Evolutionary conservation across 2,113 vertebrate genomes (phyloP).

Genomic region (Zapornia atra): DNA sequence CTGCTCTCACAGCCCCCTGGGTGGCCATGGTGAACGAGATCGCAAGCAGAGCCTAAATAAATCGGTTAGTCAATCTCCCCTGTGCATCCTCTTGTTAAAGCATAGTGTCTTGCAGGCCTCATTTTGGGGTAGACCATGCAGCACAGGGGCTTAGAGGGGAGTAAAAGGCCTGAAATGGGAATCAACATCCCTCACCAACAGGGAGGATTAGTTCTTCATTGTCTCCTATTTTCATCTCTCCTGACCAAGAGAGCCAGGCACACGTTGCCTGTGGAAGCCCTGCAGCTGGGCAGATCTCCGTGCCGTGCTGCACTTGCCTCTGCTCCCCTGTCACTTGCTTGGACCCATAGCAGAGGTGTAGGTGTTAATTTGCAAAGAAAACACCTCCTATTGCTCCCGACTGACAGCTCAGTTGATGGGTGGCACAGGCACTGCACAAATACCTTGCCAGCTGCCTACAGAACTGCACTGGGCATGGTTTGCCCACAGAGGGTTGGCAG

Average conservation of each 20-base stretch:
- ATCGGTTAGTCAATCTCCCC: too few relatives aligned
- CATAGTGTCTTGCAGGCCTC: not conserved
- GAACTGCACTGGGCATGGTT: not conserved
- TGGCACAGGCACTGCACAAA: not conserved
- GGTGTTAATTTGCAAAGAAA: not conserved
- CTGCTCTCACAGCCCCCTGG: not conserved
- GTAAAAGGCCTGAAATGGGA: not conserved
- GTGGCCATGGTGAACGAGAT: rapidly evolving
- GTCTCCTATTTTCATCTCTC: not conserved
- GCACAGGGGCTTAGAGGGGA: not conserved
- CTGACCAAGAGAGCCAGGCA: rapidly evolving
- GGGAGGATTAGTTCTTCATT: not conserved
- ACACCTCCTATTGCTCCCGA: rapidly evolving
- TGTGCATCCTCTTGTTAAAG: rapidly evolving
- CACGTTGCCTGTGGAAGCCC: not conserved
- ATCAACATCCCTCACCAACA: not conserved
- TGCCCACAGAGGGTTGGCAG: not conserved
- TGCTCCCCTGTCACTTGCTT: not conserved
- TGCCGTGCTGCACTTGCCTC: conserved; percentile 9
- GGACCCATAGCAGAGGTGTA: not conserved
- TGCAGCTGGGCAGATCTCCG: not conserved
- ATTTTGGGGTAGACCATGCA: not conserved
- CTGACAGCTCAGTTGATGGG: not conserved
- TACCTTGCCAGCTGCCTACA: not conserved
- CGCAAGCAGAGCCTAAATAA: not conserved